Conservation (phyloP, 1,140 invertebrate species). For the Drosophila sucinea region DNA sequence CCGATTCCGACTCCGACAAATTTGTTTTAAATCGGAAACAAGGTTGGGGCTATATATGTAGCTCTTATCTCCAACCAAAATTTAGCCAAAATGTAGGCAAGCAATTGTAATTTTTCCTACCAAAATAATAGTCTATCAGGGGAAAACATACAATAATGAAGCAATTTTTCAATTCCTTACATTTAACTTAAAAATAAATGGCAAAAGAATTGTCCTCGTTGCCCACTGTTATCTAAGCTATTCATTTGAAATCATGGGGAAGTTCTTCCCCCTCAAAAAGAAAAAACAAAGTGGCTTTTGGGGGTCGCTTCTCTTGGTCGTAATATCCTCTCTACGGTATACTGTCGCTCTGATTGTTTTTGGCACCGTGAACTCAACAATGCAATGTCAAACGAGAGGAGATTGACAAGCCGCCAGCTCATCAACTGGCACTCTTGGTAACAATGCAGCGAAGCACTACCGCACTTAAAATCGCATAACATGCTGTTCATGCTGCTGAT, state of each 20-base stretch:
- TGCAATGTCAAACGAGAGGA: slow-evolving; percentile 49
- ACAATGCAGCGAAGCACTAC: slow-evolving; percentile 40
- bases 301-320: background rate
- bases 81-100: no score
- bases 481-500: slow-evolving; percentile 4
- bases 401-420: slow-evolving; percentile 48
- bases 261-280: slow-evolving; percentile 35
- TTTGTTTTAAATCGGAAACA: no score
- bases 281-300: background rate
- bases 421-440: slow-evolving; percentile 69
- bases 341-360: slow-evolving; percentile 28
- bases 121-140: no score
- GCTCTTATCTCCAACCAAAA: no score
- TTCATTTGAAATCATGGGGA: background rate
- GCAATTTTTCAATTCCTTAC: no score
- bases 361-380: slow-evolving; percentile 37
- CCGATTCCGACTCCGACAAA: no score
- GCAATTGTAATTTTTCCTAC: no score
- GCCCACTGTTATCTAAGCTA: background rate
- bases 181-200: no score
- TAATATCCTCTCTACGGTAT: background rate
- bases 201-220: background rate
- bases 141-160: no score
- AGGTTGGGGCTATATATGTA: no score
- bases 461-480: slow-evolving; percentile 49